Evolutionary conservation across 2,888 invertebrate genomes (phyloP).

Genomic region (Hypselothyrea guttata): DNA sequence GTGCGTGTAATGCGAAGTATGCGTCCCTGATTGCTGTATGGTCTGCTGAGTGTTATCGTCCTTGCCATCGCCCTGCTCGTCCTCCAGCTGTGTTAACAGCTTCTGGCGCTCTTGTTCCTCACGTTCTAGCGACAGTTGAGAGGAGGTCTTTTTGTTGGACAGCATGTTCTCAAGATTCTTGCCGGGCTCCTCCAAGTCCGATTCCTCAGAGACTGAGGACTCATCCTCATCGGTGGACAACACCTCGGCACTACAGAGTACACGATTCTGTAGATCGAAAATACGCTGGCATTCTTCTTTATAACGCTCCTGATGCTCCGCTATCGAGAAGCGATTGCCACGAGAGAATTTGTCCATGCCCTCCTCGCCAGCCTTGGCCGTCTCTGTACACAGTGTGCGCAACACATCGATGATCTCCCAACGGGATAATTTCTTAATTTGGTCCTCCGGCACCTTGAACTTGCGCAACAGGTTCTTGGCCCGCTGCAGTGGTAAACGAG

Average conservation of each 20-base stretch:
- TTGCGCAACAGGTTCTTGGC: slow-evolving; percentile 97
- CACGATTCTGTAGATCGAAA: slow-evolving; percentile 98
- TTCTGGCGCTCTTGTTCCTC: slow-evolving; percentile 98
- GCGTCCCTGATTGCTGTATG: slow-evolving; percentile 84
- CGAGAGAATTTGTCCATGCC: slow-evolving; percentile 99
- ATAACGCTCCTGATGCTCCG: slow-evolving; percentile 98
- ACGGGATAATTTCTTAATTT: slow-evolving; percentile 94
- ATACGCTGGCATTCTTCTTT: slow-evolving; percentile 99
- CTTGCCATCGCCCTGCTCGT: slow-evolving; percentile 86
- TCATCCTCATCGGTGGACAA: slow-evolving; percentile 98
- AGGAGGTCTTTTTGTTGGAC: slow-evolving; percentile 97
- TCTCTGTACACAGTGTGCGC: slow-evolving; percentile 97
- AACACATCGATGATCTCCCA: slow-evolving; percentile 99
- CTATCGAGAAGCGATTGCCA: slow-evolving; percentile 98
- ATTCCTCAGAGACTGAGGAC: slow-evolving; percentile 95
- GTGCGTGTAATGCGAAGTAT: slow-evolving; percentile 96
- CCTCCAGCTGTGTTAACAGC: slow-evolving; percentile 94
- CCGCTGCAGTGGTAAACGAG: slow-evolving; percentile 96
- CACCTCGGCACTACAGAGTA: slow-evolving; percentile 94
- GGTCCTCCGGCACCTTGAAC: slow-evolving; percentile 98
- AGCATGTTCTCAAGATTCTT: slow-evolving; percentile 99
- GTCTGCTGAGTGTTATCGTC: slow-evolving; percentile 75
- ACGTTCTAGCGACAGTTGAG: slow-evolving; percentile 93
- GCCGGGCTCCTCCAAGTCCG: slow-evolving; percentile 98
- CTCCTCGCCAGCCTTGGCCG: slow-evolving; percentile 98